A percentile compares a stretch with the other conserved stretches of the same genome.
These are phyloP conservation scores for Pituophis catenifer DNA, from an alignment of 2,113 vertebrate genomes.

Conservation along the genomic window DNA sequence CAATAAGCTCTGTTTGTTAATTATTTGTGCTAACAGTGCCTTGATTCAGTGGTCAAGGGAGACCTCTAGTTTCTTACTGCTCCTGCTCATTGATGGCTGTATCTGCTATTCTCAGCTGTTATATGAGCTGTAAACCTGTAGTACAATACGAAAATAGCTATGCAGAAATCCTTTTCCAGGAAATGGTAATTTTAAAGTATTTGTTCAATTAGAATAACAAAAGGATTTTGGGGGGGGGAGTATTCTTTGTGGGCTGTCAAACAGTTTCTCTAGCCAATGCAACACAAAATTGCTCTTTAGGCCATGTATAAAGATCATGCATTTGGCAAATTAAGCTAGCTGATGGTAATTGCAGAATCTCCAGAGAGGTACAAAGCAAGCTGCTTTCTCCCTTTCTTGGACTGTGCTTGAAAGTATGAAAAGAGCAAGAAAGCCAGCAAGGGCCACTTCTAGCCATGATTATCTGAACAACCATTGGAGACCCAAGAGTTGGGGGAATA, in stretches of 20 bases:
- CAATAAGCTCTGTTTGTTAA: background rate
- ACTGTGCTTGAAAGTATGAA: background rate
- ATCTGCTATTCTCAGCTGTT: background rate
- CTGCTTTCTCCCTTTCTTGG: background rate
- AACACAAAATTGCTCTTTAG: accelerated
- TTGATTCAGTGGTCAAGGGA: background rate
- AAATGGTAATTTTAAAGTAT: background rate
- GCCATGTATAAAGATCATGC: background rate
- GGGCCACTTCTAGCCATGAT: background rate
- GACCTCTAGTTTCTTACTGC: background rate
- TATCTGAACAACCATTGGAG: background rate
- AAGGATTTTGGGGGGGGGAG: background rate
- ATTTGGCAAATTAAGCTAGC: background rate
- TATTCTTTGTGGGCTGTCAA: background rate
- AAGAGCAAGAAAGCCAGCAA: background rate
- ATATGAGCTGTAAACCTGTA: background rate
- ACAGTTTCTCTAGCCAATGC: background rate
- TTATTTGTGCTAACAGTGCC: background rate
- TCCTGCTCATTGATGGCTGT: background rate
- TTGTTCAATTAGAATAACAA: background rate
- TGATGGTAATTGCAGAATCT: background rate
- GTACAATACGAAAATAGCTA: background rate
- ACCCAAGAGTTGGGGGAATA: background rate
- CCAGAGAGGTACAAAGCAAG: too few species aligned
- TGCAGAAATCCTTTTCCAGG: background rate